Percentiles rank a stretch among this genome's conserved stretches.
phyloP scores from a whole-genome alignment of 2,888 invertebrate genomes.

The Tenthredo distinguenda region DNA sequence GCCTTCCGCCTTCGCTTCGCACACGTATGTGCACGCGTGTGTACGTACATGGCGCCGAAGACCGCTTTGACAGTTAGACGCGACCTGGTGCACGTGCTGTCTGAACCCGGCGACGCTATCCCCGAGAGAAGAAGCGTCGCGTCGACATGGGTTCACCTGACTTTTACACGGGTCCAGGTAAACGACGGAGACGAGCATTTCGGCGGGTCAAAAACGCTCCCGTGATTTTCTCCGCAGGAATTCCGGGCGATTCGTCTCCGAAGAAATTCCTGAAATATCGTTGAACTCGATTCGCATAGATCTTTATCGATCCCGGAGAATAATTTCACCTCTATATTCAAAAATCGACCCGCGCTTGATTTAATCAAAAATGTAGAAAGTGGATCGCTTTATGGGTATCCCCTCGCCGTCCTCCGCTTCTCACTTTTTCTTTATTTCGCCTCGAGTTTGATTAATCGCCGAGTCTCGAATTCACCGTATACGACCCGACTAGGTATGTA shows the following conservation, averaged over 20 bases:
- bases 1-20: background rate
- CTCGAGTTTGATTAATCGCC: constrained; percentile 31
- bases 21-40: background rate
- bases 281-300: background rate
- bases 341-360: too few species aligned
- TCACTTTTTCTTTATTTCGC: background rate
- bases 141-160: background rate
- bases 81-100: constrained; percentile 32
- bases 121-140: background rate
- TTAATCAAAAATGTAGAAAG: background rate
- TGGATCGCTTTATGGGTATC: background rate
- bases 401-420: too few species aligned
- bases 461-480: constrained; percentile 27
- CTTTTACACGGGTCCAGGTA: background rate
- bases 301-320: background rate
- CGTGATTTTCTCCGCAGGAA: background rate
- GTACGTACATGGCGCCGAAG: background rate
- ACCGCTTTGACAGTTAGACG: constrained; percentile 42
- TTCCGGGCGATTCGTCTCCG: background rate
- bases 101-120: constrained; percentile 12
- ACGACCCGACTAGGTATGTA: constrained; percentile 30
- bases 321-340: background rate
- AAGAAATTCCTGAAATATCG: background rate
- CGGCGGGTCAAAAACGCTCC: background rate
- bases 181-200: background rate